These are phyloP conservation scores for Aurelia aurita complex sp. Pacific DNA, from an alignment of 30 jellyfish, hydroid and myxozoan genomes.

Conservation along the genomic window DNA sequence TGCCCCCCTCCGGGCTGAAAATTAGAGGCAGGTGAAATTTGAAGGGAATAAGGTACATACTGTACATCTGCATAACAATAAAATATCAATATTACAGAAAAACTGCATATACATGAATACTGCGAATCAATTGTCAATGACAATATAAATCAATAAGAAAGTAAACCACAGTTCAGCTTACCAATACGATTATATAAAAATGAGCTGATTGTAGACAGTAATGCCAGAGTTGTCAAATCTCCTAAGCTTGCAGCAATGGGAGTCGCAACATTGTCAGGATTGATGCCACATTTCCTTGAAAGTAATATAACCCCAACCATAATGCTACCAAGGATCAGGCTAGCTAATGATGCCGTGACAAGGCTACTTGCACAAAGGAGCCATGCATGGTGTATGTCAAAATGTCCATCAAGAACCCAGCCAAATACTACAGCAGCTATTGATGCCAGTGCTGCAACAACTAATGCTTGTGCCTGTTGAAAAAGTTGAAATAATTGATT, in stretches of 20 bases:
- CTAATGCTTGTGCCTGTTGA: constrained; percentile 94
- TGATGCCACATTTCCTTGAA: constrained; percentile 78
- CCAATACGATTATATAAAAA: constrained; percentile 84
- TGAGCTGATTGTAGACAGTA: constrained; percentile 80
- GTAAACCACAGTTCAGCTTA: constrained; percentile 10
- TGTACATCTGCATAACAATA: no score
- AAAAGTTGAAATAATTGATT: background rate
- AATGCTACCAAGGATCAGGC: constrained; percentile 86
- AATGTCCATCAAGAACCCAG: constrained; percentile 84
- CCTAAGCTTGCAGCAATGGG: constrained; percentile 99
- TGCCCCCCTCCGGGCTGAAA: no score
- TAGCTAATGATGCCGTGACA: constrained; percentile 93
- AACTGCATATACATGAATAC: no score
- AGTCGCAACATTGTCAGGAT: constrained; percentile 98
- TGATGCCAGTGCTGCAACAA: constrained; percentile 96
- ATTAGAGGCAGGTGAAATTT: no score
- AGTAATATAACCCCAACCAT: constrained; percentile 87
- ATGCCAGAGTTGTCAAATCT: constrained; percentile 93
- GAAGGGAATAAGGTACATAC: no score
- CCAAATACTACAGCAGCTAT: constrained; percentile 92
- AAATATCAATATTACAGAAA: no score
- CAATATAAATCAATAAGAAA: background rate
- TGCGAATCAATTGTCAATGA: no score
- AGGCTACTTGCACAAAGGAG: constrained; percentile 94
- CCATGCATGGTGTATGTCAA: constrained; percentile 90